These are phyloP conservation scores for Synanthedon andrenaeformis DNA, from an alignment of 2,888 invertebrate genomes.

Conservation along the genomic window DNA sequence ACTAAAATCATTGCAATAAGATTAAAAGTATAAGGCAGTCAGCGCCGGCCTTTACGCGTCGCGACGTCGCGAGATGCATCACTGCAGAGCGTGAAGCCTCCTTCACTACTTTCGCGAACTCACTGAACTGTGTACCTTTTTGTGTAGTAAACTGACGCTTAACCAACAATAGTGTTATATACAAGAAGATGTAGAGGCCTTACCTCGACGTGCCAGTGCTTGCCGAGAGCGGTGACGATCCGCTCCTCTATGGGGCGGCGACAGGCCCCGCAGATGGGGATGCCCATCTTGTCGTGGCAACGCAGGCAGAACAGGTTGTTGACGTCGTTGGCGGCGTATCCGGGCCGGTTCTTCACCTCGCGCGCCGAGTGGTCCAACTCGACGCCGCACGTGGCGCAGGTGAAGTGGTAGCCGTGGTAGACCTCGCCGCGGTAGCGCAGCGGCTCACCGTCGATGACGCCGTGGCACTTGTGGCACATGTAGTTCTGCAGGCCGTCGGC, in stretches of 20 bases:
- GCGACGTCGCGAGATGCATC: no score
- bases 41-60: no score
- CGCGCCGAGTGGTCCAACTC: conserved; percentile 96
- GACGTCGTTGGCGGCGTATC: conserved; percentile 91
- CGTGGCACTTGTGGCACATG: conserved; percentile 81
- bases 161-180: no score
- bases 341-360: conserved; percentile 92
- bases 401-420: conserved; percentile 99
- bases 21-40: no score
- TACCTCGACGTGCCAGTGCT: conserved; percentile 98
- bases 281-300: conserved; percentile 99
- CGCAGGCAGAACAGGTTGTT: conserved; percentile 97
- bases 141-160: no score
- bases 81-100: no score
- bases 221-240: conserved; percentile 97
- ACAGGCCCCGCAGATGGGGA: conserved; percentile 99
- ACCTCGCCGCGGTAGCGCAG: conserved; percentile 94
- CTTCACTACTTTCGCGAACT: no score
- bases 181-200: neutral
- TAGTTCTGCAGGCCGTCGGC: conserved; percentile 96
- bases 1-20: no score
- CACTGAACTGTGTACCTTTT: no score
- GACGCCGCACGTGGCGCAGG: conserved; percentile 90
- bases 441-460: conserved; percentile 91
- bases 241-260: conserved; percentile 98